Conservation (phyloP, 1,140 invertebrate genomes). For the Kradibia gibbosae region DNA sequence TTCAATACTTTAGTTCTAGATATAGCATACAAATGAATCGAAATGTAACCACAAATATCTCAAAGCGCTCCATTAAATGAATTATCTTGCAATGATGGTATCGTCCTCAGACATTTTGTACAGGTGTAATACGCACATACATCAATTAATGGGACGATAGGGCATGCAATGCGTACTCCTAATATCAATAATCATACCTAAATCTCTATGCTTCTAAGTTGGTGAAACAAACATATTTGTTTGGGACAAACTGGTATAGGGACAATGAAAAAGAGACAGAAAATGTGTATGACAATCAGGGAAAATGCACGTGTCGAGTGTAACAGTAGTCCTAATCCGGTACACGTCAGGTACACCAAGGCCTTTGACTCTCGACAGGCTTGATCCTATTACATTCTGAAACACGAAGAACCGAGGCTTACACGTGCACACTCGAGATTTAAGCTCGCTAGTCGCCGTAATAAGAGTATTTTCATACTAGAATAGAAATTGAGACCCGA, state of each 20-base stretch:
- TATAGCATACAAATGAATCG: not conserved
- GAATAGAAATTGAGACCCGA: not conserved
- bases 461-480: constrained; percentile 29
- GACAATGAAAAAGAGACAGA: too few species aligned
- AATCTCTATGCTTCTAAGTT: too few species aligned
- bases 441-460: too few species aligned
- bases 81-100: not conserved
- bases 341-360: constrained; percentile 20
- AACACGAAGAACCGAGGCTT: not conserved
- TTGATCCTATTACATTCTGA: constrained; percentile 27
- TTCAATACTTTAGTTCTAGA: not conserved
- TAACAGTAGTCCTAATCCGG: constrained; percentile 35
- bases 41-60: not conserved
- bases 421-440: not conserved
- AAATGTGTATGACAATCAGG: too few species aligned
- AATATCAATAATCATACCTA: too few species aligned
- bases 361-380: constrained; percentile 28
- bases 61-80: not conserved
- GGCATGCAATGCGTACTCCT: not conserved
- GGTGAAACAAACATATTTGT: too few species aligned
- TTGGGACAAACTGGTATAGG: too few species aligned
- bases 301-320: not conserved
- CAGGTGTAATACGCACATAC: not conserved
- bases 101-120: not conserved
- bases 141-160: not conserved